Conservation (phyloP, 1,140 invertebrate genomes). For the Ceratina calcarata region DNA sequence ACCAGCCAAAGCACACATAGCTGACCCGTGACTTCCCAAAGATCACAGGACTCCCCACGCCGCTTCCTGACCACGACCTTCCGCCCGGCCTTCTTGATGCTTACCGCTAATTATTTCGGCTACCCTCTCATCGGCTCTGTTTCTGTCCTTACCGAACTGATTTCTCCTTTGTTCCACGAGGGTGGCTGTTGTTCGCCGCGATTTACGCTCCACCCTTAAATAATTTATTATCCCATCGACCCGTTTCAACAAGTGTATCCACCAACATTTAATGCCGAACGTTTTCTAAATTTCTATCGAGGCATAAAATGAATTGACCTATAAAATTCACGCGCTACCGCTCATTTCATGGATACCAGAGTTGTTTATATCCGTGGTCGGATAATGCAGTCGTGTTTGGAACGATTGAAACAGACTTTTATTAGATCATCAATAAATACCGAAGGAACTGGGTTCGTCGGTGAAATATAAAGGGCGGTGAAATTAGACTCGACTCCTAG, state of each 20-base stretch:
- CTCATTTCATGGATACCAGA: not conserved
- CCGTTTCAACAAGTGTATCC: not conserved
- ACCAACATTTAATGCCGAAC: not conserved
- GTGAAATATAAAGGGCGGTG: constrained; percentile 69
- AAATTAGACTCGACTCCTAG: constrained; percentile 75
- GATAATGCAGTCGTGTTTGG: constrained; percentile 49
- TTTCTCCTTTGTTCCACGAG: constrained; percentile 55
- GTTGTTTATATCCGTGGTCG: not conserved
- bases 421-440: constrained; percentile 74
- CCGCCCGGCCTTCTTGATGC: constrained; percentile 71
- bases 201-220: not conserved
- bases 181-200: constrained; percentile 15
- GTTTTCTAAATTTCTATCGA: not conserved
- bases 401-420: constrained; percentile 71
- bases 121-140: constrained; percentile 58
- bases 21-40: constrained; percentile 69
- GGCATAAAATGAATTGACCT: not conserved
- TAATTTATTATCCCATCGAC: constrained; percentile 1
- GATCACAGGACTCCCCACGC: constrained; percentile 71
- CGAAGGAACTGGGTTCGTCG: constrained; percentile 55
- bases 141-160: constrained; percentile 44
- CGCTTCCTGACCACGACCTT: constrained; percentile 75
- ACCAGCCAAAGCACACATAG: constrained; percentile 70
- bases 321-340: constrained; percentile 31
- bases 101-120: constrained; percentile 68